These are phyloP conservation scores for Chloroceryle amazona DNA, from an alignment of 2,797 vertebrate species.

Conservation along the genomic window DNA sequence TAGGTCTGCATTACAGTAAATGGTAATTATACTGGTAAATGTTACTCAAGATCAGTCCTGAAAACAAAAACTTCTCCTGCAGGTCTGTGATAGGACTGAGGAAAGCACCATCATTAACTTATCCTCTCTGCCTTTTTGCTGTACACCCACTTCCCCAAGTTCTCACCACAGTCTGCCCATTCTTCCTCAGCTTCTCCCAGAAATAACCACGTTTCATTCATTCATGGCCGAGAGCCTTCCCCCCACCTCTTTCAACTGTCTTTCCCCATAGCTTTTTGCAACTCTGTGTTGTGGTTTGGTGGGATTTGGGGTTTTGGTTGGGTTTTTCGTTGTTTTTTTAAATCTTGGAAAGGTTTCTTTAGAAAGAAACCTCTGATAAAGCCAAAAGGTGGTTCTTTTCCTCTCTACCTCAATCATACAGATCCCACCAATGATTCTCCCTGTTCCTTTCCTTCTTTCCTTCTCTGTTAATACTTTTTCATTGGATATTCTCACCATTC, in stretches of 20 bases:
- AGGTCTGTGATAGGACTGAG: not conserved
- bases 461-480: not conserved
- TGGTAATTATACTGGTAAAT: not conserved
- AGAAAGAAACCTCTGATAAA: not conserved
- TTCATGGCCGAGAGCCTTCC: not conserved
- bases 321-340: not conserved
- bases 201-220: not conserved
- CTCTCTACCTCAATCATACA: not conserved
- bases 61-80: not conserved
- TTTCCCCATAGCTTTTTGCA: not conserved
- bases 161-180: not conserved
- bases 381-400: not conserved
- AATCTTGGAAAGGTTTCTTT: not conserved
- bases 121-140: accelerated
- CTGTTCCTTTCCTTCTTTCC: not conserved
- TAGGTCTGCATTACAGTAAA: not conserved
- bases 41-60: not conserved
- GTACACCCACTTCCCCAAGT: accelerated
- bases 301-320: not conserved
- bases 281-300: not conserved
- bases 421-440: not conserved
- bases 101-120: not conserved
- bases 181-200: not conserved
- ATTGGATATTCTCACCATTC: not conserved
- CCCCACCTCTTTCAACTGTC: not conserved